Evolutionary conservation across 2,113 vertebrate species (phyloP), one percentile per base, ranked within the genome.

Genomic region (Gobius niger): DNA sequence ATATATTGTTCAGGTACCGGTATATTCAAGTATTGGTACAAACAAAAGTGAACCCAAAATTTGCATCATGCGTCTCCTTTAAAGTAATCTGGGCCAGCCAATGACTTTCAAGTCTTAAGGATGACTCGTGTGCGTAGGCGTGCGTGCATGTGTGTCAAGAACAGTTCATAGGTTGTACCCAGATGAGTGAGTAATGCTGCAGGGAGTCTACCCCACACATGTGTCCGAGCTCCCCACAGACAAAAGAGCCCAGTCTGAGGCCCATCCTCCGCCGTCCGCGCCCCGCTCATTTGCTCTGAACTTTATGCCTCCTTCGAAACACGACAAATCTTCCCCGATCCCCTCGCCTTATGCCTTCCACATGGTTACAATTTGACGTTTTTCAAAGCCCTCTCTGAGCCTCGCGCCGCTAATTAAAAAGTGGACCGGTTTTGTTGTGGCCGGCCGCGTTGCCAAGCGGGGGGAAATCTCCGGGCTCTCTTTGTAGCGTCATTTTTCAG

Each of bases 401-500:
- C 73, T 70, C 76, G 82, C 89, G 88, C 79, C 91, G 84, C 87
- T 92, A 88, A 92, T 93, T 92, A 91, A 79, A 91, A 90, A 79
- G 87, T 85, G 82, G 74, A 87, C 78, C 79, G 68, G 83, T 90
- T 91, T 88, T 90, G 89, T 90, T 89, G 89, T 87, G 82, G 82
- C 82, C 76, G 66, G 84, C 63, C 68, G 69, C 82, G 77, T 78
- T 85, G 88, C 88, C 85, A 88, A 90, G 86, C 73, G 14, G 64
- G 78, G 78, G 84, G 81, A 83, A 80, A 85, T 84, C 80, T 78
- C 68, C 67, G 66, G 52, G 59, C 76, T 72, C 41, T 76, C 67
- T 75, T 72, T 77, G 65, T 80, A 74, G 65, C 72, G 70, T 53
- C 65, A 19, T 77, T 73, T 85, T 47, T 70, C 24, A 75, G 49